phyloP scores from a whole-genome alignment of 2,797 vertebrate genomes.

The Ambastaia sidthimunki region DNA sequence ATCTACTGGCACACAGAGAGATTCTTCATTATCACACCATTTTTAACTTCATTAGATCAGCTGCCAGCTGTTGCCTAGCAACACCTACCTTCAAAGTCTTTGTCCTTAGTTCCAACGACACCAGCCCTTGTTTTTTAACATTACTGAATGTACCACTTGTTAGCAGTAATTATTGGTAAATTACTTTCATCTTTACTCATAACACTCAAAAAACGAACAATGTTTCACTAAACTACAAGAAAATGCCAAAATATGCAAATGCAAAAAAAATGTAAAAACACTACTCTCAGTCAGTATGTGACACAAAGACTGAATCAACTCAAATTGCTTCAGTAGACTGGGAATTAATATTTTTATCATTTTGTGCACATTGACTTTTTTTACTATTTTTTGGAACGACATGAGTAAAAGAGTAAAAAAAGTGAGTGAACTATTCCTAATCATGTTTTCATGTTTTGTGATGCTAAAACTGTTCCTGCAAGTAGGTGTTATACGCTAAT shows the following conservation, averaged over 20 bases:
- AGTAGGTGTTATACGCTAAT: not conserved
- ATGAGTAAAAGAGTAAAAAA: not conserved
- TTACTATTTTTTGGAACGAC: not conserved
- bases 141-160: conserved; percentile 10
- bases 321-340: not conserved
- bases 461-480: not conserved
- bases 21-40: conserved; percentile 52
- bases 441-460: too few species aligned
- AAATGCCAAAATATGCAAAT: not conserved
- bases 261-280: not conserved
- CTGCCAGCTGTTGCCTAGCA: conserved; percentile 60
- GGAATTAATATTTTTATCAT: not conserved
- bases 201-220: not conserved
- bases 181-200: conserved; percentile 6
- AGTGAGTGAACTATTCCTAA: not conserved
- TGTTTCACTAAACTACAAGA: not conserved
- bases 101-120: conserved; percentile 23
- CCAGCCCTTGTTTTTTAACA: conserved; percentile 13
- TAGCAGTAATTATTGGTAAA: conserved; percentile 32
- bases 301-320: not conserved
- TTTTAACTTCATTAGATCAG: conserved; percentile 45
- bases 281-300: not conserved
- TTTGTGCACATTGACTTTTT: not conserved
- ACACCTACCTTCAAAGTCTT: conserved; percentile 47
- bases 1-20: conserved; percentile 48